Base-by-base conservation (phyloP, 2,888 invertebrate species). In the Cephus pygmeus region DNA sequence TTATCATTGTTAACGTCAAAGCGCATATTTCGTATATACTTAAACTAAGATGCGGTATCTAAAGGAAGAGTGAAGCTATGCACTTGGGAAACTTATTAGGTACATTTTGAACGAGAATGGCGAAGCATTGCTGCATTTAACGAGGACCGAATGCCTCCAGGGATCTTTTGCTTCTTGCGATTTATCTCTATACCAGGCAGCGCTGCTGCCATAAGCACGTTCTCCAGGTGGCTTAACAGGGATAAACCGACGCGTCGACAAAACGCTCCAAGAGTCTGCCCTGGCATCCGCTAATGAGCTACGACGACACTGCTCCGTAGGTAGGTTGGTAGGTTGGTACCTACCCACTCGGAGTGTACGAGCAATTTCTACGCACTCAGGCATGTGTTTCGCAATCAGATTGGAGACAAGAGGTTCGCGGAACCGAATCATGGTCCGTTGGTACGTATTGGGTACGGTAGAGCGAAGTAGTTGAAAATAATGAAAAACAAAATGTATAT, bases 221-320 rank as follows among this genome's bases (percentile, higher is more conserved):
- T 56, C 56, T 56, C 56, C 56, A 56, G 56, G 56, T 56, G 56
- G 56, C 56, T 56, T 56, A 56, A 56, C 56, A 56, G 56, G 56
- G 56, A 56, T 56, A 56, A 56, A 56, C 56, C 34, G 71, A 71
- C 33, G 34, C 71, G 71, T 71, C 71, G 71, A 71, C 71, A 71
- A 71, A 71, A 71, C 33, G 71, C 71, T 71, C 12, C 71, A 30
- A 30, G 73, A 76, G 69, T 68, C 69, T 73, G 56, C 75, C 56
- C 75, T 77, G 84, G 80, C 76, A 84, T 81, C 73, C 81, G 77
- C 80, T 85, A 85, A 84, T 76, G 84, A 85, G 81, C 81, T 73
- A 71, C 68, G 77, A 80, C 79, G 81, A 81, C 79, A 75, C 80
- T 11, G 31, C 31, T 71, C 9, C 12, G 71, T 12, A 56, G 23